A percentile compares a stretch with the other conserved stretches of the same genome.
Evolutionary conservation across 2,113 vertebrate species (phyloP).

Genomic region (Hemichromis elongatus): DNA sequence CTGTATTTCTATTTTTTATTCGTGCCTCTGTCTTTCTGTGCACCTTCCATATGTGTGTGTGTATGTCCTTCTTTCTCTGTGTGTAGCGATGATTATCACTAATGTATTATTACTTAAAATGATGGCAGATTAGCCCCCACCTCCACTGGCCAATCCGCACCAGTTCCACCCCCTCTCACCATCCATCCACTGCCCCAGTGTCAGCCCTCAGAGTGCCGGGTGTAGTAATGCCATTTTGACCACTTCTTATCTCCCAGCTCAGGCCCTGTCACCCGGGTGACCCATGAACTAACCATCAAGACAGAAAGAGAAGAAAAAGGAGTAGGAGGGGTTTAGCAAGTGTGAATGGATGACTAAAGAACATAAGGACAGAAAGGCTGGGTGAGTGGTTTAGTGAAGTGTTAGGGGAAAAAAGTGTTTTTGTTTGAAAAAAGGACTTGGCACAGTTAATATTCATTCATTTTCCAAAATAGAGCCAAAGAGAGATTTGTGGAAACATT

Average conservation of each 20-base stretch:
- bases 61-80: conserved; percentile 25
- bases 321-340: not conserved
- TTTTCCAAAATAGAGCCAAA: not conserved
- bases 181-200: conserved; percentile 24
- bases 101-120: conserved; percentile 70
- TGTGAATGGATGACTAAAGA: conserved; percentile 1
- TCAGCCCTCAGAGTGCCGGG: conserved; percentile 54
- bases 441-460: not conserved
- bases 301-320: not conserved
- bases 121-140: conserved; percentile 64
- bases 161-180: conserved; percentile 32
- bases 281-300: conserved; percentile 63
- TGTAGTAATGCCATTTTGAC: conserved; percentile 67
- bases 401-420: not conserved
- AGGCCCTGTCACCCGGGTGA: conserved; percentile 67
- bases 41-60: not conserved
- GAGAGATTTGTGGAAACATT: not conserved
- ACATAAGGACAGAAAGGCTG: not conserved
- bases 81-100: conserved; percentile 69
- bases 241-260: conserved; percentile 71
- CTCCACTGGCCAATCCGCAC: not conserved
- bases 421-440: not conserved
- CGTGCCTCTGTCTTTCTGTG: conserved; percentile 28
- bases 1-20: conserved; percentile 49
- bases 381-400: not conserved